Evolutionary conservation across 1,140 invertebrate genomes (phyloP), one percentile per base, ranked within the genome.

Genomic region (Ylistrum balloti): DNA sequence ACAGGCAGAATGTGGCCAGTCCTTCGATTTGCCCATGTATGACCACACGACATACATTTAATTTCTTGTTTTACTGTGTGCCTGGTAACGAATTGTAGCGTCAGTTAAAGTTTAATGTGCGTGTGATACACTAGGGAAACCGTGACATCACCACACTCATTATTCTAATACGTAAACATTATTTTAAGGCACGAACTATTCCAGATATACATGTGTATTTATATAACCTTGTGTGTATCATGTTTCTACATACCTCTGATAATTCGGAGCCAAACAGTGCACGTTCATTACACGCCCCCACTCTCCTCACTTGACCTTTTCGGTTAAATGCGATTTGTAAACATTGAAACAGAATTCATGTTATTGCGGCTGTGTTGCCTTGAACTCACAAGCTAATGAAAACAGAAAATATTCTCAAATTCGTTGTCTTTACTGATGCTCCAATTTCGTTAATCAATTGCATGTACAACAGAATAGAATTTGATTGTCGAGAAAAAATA

Each of bases 261-360:
- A 74, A 74, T 74, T 74, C 56, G 56, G 56, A 28, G 56, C 56
- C 56, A 74, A 74, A 28, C 56, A 74, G 56, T 74, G 56, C 56
- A 74, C 56, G 56, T 74, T 28, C 56, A 74, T 74, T 28, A 28
- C 56, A 74, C 56, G 56, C 56, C 56, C 56, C 56, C 56, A 28
- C 56, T n/a, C 56, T 22, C 56, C 56, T 17, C 56, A 74, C 56
- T n/a, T 74, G 56, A 74, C 56, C 56, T 28, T 74, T 74, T 48
- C 15, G 22, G 45, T 48, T 48, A 48, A 48, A 48, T 48, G 3
- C 56, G 56, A 74, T 74, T n/a, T n/a, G 22, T 74, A 74, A 74
- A 74, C 56, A 74, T 74, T 74, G 56, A 74, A 74, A 74, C 28
- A 7, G 56, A 74, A 17, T 74, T 74, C 13, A 11, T 74, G 56